Percentiles rank a stretch among this genome's conserved stretches.
Conservation (phyloP, 2,888 invertebrate genomes). For the Synanthedon andrenaeformis region DNA sequence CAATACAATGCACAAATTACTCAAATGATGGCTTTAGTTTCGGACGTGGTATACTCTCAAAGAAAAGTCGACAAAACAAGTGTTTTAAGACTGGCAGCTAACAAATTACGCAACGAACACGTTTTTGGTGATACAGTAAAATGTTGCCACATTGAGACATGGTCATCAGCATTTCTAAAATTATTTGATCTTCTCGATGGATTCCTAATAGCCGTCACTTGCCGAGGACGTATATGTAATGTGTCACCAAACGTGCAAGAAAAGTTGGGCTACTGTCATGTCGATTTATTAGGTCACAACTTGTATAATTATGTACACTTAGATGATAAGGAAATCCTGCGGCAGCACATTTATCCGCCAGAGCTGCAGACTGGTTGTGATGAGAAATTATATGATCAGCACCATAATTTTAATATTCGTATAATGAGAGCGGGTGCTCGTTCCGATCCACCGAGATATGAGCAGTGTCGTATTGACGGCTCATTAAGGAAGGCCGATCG, state of each 20-base stretch:
- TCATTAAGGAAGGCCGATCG: slow-evolving; percentile 70
- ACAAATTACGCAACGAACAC: slow-evolving; percentile 85
- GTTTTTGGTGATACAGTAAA: slow-evolving; percentile 70
- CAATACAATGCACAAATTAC: slow-evolving; percentile 88
- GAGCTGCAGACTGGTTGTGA: slow-evolving; percentile 51
- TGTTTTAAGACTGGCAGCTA: slow-evolving; percentile 86
- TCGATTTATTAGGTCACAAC: slow-evolving; percentile 90
- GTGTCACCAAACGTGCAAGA: slow-evolving; percentile 87
- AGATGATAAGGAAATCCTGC: slow-evolving; percentile 83
- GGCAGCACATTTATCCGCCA: slow-evolving; percentile 74
- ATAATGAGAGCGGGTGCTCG: slow-evolving; percentile 77
- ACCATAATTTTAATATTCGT: slow-evolving; percentile 69
- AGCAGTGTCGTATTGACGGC: slow-evolving; percentile 78
- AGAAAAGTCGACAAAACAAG: slow-evolving; percentile 93
- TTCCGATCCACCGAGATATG: slow-evolving; percentile 78
- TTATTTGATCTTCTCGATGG: slow-evolving; percentile 79
- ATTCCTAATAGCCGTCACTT: slow-evolving; percentile 83
- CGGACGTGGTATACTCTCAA: slow-evolving; percentile 84
- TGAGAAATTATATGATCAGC: slow-evolving; percentile 43
- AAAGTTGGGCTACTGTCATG: slow-evolving; percentile 87
- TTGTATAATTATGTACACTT: slow-evolving; percentile 85
- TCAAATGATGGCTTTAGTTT: slow-evolving; percentile 84
- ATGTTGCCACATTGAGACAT: slow-evolving; percentile 56
- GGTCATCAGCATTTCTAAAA: slow-evolving; percentile 71
- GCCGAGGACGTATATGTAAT: slow-evolving; percentile 85